Evolutionary conservation across 2,797 vertebrate genomes (phyloP).

Genomic region (Fratercula arctica): DNA sequence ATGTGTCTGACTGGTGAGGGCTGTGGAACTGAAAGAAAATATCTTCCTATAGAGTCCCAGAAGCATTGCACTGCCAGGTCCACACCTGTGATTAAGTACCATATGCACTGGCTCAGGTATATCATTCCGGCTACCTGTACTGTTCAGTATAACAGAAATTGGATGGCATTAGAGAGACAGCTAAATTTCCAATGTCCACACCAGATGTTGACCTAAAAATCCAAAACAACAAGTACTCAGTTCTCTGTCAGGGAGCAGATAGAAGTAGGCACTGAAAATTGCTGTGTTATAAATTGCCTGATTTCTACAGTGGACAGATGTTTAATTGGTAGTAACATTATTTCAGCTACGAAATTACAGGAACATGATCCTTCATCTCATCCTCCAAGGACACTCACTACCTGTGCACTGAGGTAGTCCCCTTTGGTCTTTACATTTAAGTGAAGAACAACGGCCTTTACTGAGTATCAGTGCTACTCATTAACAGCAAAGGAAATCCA

Average conservation of each 20-base stretch:
- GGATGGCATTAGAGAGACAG: neutral
- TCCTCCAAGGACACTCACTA: neutral
- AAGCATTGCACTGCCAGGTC: neutral
- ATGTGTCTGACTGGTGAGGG: neutral
- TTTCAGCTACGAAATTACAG: neutral
- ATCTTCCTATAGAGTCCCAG: neutral
- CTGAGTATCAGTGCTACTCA: neutral
- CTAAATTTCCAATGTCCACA: neutral
- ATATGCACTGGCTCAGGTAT: neutral
- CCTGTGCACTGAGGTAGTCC: neutral
- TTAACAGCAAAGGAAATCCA: neutral
- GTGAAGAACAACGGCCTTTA: neutral
- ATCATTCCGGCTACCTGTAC: neutral
- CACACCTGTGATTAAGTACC: neutral
- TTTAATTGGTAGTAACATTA: conserved; percentile 2
- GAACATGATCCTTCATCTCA: neutral
- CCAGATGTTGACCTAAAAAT: neutral
- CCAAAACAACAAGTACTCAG: neutral
- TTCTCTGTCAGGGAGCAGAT: neutral
- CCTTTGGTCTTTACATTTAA: neutral
- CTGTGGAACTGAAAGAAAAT: neutral
- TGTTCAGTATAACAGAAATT: neutral
- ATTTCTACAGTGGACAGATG: neutral
- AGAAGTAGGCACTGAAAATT: neutral
- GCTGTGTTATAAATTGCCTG: neutral